Conservation (phyloP, 2,888 invertebrate genomes). For the Timema podura region DNA sequence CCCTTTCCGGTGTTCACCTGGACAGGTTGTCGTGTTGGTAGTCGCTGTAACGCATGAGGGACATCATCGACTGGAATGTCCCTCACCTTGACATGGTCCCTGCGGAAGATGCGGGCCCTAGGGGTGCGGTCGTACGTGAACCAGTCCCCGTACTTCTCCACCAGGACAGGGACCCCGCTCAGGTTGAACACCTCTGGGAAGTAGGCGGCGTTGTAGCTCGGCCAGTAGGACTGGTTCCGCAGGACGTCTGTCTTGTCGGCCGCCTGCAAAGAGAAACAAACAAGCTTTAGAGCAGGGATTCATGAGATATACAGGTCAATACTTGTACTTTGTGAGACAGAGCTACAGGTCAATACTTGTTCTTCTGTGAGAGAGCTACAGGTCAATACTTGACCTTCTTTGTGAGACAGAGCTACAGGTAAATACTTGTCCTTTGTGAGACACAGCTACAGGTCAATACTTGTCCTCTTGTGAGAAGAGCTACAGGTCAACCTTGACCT, state of each 20-base stretch:
- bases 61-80: conserved; percentile 58
- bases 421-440: too few species aligned
- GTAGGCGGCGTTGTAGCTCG: conserved; percentile 67
- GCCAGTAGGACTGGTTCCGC: conserved; percentile 56
- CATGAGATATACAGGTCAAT: too few species aligned
- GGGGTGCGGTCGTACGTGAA: conserved; percentile 63
- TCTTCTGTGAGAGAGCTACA: too few species aligned
- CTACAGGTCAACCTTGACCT: too few species aligned
- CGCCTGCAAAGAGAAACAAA: conserved; percentile 29
- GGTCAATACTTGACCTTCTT: too few species aligned
- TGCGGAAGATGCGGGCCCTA: conserved; percentile 57
- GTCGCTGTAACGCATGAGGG: conserved; percentile 65
- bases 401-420: too few species aligned
- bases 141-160: conserved; percentile 50
- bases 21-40: conserved; percentile 63
- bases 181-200: conserved; percentile 59
- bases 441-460: too few species aligned
- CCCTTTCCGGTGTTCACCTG: conserved; percentile 44
- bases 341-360: too few species aligned
- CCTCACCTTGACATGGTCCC: conserved; percentile 55
- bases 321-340: too few species aligned
- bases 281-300: too few species aligned
- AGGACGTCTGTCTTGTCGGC: conserved; percentile 47
- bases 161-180: conserved; percentile 56
- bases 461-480: too few species aligned